Evolutionary conservation across 2,797 vertebrate species (phyloP), one percentile per base, ranked within the genome.

Genomic region (Triplophysa yarkandensis): DNA sequence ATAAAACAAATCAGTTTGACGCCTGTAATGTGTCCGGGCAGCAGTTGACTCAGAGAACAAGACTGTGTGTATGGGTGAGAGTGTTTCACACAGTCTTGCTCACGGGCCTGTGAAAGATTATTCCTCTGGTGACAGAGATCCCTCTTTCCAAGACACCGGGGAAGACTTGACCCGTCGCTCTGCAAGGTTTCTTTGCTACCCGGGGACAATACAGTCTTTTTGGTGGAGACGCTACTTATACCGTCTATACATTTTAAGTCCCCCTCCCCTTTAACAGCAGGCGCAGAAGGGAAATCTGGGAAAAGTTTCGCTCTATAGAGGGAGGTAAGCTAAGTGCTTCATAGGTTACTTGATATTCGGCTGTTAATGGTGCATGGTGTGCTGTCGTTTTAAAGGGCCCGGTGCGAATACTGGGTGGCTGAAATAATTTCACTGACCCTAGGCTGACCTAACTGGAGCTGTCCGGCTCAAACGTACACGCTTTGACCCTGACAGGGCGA

Each of bases 1-100:
- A 92, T 92, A 93, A 93, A 93, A 92, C 91, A 94, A 93, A 94
- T 93, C 92, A 92, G 91, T 90, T 89, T 92, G 91, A 93, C 90
- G 93, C 91, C 93, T 93, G 36, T 94, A 92, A 94, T 93, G 92
- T 91, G 89, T 90, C 89, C 83, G 86, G 89, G 91, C 91, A 93
- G 91, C 89, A 88, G 90, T 91, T 90, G 90, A 93, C 90, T 91
- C 88, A 88, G 77, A 89, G 88, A 88, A 89, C 88, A 69, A 55
- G 75, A 41, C 60, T 65, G 75, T 70, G 10, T 14, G 66, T 63
- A 64, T 43, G 66, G 60, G 32, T 28, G 85, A 89, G 89, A 89
- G 87, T 89, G 46, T 92, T 93, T 92, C 92, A 91, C 88, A 88
- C 88, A 84, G 87, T 88, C 81, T 86, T 90, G 89, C 87, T 89